phyloP scores from a whole-genome alignment of 2,888 invertebrate genomes.

The Marronus borbonicus region DNA sequence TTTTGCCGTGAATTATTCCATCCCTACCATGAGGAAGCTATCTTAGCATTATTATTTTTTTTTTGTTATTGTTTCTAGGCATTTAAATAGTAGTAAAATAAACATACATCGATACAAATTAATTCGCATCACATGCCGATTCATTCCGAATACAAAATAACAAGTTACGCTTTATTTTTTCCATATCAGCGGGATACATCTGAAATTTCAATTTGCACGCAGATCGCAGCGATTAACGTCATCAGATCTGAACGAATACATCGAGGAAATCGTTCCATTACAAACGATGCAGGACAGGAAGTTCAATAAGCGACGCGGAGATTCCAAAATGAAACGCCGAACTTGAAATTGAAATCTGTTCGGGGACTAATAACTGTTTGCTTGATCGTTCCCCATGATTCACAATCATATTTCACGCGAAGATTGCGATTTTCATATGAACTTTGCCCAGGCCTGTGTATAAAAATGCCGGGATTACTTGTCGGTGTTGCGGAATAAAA shows the following conservation, averaged over 20 bases:
- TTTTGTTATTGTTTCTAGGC: too few species aligned
- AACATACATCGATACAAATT: too few species aligned
- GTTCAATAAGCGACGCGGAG: slow-evolving; percentile 17
- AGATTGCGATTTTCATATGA: background rate
- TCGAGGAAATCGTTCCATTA: slow-evolving; percentile 32
- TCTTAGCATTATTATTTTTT: too few species aligned
- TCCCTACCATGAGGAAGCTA: too few species aligned
- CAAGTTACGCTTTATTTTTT: background rate
- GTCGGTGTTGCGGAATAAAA: too few species aligned
- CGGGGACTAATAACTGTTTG: slow-evolving; percentile 18
- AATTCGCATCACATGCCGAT: background rate
- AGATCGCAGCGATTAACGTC: background rate
- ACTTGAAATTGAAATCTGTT: slow-evolving; percentile 21
- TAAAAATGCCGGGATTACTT: background rate
- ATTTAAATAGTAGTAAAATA: too few species aligned
- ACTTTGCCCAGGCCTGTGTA: background rate
- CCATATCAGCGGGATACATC: background rate
- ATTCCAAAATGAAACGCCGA: slow-evolving; percentile 15
- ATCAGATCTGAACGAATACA: background rate
- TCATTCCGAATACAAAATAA: background rate
- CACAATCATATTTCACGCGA: background rate
- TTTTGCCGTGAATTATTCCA: too few species aligned
- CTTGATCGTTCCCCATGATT: slow-evolving; percentile 7
- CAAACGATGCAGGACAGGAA: background rate
- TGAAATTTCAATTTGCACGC: slow-evolving; percentile 13